Evolutionary conservation across 2,797 vertebrate species (phyloP), one percentile per base, ranked within the genome.

Genomic region (Acrossocheilus wenchowensis): DNA sequence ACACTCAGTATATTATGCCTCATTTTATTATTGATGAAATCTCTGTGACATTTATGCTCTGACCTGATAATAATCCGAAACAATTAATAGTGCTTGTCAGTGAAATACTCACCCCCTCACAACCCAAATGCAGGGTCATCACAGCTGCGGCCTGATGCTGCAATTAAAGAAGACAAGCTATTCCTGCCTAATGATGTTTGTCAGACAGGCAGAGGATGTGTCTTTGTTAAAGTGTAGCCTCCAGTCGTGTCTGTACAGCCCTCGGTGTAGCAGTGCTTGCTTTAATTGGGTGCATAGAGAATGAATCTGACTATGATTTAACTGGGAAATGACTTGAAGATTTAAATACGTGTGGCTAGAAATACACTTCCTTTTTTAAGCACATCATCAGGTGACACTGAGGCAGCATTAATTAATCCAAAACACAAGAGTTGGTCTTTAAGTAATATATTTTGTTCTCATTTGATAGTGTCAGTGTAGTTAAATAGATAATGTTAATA

Each of bases 301-400:
- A 91, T 74, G 5, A 81, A 82, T 83, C 85, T 80, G 89, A 84
- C 84, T 89, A 69, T 78, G 83, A 90, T 89, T 92, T 92, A 89
- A 91, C 90, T 91, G 83, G 87, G 84, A 90, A 91, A 89, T 81
- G 43, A 90, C 93, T 92, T 93, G 90, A 93, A 92, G 88, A 90
- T 74, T 87, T 83, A 80, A 89, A 86, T 64, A 43, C 87, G 62
- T 77, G 82, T 9, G 77, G 77, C 90, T 86, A 3, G 88, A 90
- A 89, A 26, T 80, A 30, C 34, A 71, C 88, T 86, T 89, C 87
- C 69, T 82, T 88, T 90, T 78, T 82, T 34, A 68, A 60, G 41
- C 78, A 6, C 64, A 69, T 83, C 57, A 23, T 81, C 87, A 54
- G 84, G 54, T 5, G n/a, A 57, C 72, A 17, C 8, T 43, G 82